A percentile compares a stretch with the other conserved stretches of the same genome.
phyloP scores from a whole-genome alignment of 2,113 vertebrate species.

The Corydoras sp. region DNA sequence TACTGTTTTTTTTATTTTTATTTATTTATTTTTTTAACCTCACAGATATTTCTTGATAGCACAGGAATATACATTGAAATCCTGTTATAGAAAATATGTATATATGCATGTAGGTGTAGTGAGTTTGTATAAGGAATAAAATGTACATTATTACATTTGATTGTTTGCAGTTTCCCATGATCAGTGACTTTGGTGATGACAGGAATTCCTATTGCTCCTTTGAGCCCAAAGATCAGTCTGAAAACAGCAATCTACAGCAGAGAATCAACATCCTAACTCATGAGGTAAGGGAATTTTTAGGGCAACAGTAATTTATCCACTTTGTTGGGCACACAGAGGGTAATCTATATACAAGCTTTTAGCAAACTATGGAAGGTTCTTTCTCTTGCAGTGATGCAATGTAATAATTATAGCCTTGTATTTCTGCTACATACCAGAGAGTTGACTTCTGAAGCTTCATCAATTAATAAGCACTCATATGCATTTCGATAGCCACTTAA shows the following conservation, averaged over 20 bases:
- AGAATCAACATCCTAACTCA: conserved; percentile 88
- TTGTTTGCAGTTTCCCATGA: conserved; percentile 79
- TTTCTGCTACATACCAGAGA: conserved; percentile 12
- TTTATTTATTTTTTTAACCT: too few species aligned
- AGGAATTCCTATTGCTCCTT: conserved; percentile 74
- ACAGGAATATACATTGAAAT: too few species aligned
- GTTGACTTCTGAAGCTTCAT: conserved; percentile 26
- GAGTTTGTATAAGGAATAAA: too few species aligned
- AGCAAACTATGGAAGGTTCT: background rate
- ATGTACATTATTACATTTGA: too few species aligned
- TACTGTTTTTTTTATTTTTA: too few species aligned
- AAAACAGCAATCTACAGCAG: conserved; percentile 87
- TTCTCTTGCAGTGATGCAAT: background rate
- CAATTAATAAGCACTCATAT: conserved; percentile 39
- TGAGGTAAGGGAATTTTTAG: conserved; percentile 70
- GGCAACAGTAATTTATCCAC: conserved; percentile 1
- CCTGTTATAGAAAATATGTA: too few species aligned
- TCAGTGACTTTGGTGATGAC: conserved; percentile 86
- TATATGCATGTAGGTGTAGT: too few species aligned
- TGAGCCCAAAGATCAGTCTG: conserved; percentile 88
- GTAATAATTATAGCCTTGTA: conserved; percentile 13
- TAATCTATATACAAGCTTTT: background rate
- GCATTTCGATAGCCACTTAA: conserved; percentile 54
- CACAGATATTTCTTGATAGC: too few species aligned
- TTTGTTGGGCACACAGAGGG: background rate